Percentiles rank a stretch among this genome's conserved stretches.
These are phyloP conservation scores for Sternarchorhynchus goeldii DNA, from an alignment of 2,797 vertebrate genomes.

Conservation along the genomic window DNA sequence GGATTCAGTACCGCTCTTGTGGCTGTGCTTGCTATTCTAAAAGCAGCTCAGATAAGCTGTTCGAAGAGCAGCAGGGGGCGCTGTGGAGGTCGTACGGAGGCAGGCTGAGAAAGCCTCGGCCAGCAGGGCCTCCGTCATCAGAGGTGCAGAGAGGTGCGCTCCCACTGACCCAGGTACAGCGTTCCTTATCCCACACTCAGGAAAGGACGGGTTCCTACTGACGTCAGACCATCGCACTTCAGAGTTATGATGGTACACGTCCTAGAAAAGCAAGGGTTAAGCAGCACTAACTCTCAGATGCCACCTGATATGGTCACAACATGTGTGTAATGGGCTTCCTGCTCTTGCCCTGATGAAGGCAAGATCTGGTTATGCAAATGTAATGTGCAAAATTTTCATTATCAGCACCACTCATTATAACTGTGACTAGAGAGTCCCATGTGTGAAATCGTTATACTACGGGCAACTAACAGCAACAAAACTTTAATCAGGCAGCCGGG, in stretches of 20 bases:
- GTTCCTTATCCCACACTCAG: conserved; percentile 6
- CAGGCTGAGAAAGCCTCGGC: conserved; percentile 31
- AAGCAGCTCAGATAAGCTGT: not conserved
- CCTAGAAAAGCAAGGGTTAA: not conserved
- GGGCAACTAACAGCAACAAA: conserved; percentile 25
- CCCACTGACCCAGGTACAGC: not conserved
- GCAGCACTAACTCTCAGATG: not conserved
- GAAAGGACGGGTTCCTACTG: not conserved
- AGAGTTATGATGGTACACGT: not conserved
- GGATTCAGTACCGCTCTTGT: too few species aligned
- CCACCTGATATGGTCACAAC: not conserved
- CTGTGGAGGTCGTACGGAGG: not conserved
- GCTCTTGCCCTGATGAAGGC: not conserved
- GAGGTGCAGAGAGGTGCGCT: not conserved
- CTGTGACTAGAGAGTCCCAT: not conserved
- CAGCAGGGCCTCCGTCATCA: conserved; percentile 37
- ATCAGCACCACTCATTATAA: conserved; percentile 13
- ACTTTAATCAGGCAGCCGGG: conserved; percentile 33
- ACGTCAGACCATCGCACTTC: conserved; percentile 4
- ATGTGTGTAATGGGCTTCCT: not conserved
- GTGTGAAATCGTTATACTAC: conserved; percentile 29
- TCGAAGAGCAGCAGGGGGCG: not conserved
- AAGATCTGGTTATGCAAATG: conserved; percentile 12
- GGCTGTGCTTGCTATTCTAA: not conserved
- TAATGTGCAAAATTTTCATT: conserved; percentile 8